phyloP scores from a whole-genome alignment of 1,140 invertebrate genomes.

The Polypedilum pembai region DNA sequence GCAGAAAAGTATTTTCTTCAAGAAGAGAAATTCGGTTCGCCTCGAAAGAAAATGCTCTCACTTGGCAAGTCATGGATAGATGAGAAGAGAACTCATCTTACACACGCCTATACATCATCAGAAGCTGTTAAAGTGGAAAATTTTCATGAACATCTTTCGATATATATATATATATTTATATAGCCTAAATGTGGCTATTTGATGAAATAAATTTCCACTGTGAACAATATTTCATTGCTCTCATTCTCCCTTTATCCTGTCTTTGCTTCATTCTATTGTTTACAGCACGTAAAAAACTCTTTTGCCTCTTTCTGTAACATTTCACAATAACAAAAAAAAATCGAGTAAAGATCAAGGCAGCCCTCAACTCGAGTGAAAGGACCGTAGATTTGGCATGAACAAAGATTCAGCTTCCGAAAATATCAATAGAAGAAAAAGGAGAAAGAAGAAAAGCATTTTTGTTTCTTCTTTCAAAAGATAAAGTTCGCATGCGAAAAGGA shows the following conservation, averaged over 20 bases:
- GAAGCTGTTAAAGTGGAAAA: background rate
- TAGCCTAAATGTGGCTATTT: slow-evolving; percentile 16
- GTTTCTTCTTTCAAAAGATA: background rate
- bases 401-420: slow-evolving; percentile 1
- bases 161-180: no score
- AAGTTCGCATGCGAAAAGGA: background rate
- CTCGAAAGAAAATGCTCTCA: no score
- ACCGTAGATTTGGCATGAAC: background rate
- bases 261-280: background rate
- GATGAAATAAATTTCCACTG: slow-evolving; percentile 2
- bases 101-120: no score
- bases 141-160: background rate
- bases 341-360: background rate
- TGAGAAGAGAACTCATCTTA: no score
- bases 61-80: no score
- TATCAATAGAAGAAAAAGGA: background rate
- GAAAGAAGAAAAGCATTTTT: background rate
- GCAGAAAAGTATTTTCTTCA: background rate
- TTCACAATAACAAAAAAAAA: background rate
- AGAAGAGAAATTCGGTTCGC: background rate
- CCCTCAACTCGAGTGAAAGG: slow-evolving; percentile 2
- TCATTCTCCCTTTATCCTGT: background rate
- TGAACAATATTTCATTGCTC: slow-evolving; percentile 12
- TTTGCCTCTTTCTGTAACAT: background rate
- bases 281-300: background rate